Evolutionary conservation across 2,797 vertebrate genomes (phyloP).

Genomic region (Fundulus diaphanus): DNA sequence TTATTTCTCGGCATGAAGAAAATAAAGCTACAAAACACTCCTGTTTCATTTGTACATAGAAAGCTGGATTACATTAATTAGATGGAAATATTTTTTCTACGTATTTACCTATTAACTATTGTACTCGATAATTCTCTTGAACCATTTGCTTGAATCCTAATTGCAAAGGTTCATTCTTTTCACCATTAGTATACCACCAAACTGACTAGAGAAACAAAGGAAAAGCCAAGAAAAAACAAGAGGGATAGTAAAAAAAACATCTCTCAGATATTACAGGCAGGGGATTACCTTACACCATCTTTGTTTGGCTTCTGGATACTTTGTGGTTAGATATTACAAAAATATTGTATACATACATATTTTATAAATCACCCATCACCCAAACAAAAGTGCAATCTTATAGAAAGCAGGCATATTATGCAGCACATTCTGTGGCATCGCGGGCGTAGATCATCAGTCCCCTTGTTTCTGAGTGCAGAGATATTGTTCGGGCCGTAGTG

Average conservation of each 20-base stretch:
- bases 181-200: too few species aligned
- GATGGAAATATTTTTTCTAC: too few species aligned
- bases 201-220: too few species aligned
- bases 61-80: constrained; percentile 25
- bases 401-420: neutral
- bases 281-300: neutral
- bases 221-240: too few species aligned
- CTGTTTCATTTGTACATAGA: constrained; percentile 41
- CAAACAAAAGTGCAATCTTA: neutral
- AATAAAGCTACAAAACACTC: constrained; percentile 71
- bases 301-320: neutral
- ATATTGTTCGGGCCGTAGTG: too few species aligned
- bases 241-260: neutral
- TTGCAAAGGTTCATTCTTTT: too few species aligned
- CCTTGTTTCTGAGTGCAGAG: too few species aligned
- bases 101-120: too few species aligned
- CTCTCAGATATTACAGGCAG: neutral
- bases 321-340: neutral
- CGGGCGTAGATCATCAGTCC: too few species aligned
- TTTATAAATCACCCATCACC: neutral
- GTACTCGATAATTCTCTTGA: too few species aligned
- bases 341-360: neutral
- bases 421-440: too few species aligned
- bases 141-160: too few species aligned
- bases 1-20: constrained; percentile 69